Base-by-base conservation (phyloP, 1,140 invertebrate genomes). In the Scaptomyza pallida region DNA sequence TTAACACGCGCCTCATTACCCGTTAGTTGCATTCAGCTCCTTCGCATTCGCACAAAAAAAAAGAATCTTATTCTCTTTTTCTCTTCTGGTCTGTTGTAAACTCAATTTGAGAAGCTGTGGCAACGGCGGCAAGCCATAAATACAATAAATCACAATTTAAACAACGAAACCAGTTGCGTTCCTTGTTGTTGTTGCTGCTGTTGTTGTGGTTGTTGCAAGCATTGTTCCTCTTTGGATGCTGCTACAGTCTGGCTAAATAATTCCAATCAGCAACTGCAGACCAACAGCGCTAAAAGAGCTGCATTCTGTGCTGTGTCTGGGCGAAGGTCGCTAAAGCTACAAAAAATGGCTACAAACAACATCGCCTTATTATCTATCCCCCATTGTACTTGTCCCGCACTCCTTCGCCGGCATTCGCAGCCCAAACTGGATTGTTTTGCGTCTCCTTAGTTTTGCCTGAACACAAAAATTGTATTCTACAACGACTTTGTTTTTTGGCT, bases 101-200 rank as follows among this genome's bases (percentile, higher is more conserved):
- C 64, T 72, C 50, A 73, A 70, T 69, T 67, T 78, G 48, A 40
- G 26, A 9, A 30, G 30, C 44, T 51, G 45, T 21, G 17, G 57
- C 23, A 54, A 48, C 2, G 13, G 41, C 37, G 26, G 41, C 45
- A 48, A 60, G 52, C 51, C 47, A 55, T 67, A 75, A 86, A 60
- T 73, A 70, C 57, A 64, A 88, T 88, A 86, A 86, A 82, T 88
- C 82, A 88, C 71, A 86, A 78, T 80, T 82, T 88, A 88, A 75
- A 50, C 60, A 57, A 57, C 54, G 59, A 60, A 76, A 45, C 62
- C 60, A 47, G 56, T 23, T 52, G 33, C 33, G 50, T 17, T 45
- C 33, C 21, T 55, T 55, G 35, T 55, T 67, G 62, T 48, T 50
- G 57, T 62, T 15, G 17, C 30, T 23, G 8, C 40, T 68, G 2